These are phyloP conservation scores for Rhabdomys dilectus DNA, from an alignment of 2,113 vertebrate species.

Conservation along the genomic window DNA sequence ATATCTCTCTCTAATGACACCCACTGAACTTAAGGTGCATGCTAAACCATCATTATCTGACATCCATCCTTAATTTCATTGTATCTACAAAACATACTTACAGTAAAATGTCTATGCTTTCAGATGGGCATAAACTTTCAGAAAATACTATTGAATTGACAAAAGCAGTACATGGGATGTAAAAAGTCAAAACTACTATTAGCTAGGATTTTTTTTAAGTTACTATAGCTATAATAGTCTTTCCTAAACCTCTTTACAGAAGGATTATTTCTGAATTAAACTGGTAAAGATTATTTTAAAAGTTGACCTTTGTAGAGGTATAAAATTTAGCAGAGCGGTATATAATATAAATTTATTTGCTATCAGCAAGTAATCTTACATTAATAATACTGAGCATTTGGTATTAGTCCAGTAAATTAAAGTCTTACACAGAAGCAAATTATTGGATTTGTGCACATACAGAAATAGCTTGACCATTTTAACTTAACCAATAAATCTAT, in stretches of 20 bases:
- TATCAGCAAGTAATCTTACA: not conserved
- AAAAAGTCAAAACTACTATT: not conserved
- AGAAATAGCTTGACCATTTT: not conserved
- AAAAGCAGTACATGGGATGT: not conserved
- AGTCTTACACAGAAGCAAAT: not conserved
- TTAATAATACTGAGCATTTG: not conserved
- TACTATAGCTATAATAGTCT: not conserved
- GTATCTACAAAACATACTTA: not conserved
- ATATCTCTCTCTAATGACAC: no score
- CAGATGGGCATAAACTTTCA: not conserved
- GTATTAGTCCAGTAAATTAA: not conserved
- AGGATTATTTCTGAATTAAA: not conserved
- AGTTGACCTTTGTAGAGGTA: rapidly evolving
- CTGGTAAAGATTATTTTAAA: not conserved
- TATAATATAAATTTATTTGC: not conserved
- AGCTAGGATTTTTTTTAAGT: not conserved
- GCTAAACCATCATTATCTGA: not conserved
- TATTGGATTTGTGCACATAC: not conserved
- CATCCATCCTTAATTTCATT: not conserved
- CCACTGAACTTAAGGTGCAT: not conserved
- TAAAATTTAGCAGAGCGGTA: not conserved
- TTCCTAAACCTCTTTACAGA: not conserved
- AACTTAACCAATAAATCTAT: constrained; percentile 40
- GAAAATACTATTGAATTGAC: not conserved
- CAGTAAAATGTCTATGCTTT: not conserved